Base-by-base conservation (phyloP, 37 sponge, comb jelly and placozoan species). In the Hormiphora californensis region DNA sequence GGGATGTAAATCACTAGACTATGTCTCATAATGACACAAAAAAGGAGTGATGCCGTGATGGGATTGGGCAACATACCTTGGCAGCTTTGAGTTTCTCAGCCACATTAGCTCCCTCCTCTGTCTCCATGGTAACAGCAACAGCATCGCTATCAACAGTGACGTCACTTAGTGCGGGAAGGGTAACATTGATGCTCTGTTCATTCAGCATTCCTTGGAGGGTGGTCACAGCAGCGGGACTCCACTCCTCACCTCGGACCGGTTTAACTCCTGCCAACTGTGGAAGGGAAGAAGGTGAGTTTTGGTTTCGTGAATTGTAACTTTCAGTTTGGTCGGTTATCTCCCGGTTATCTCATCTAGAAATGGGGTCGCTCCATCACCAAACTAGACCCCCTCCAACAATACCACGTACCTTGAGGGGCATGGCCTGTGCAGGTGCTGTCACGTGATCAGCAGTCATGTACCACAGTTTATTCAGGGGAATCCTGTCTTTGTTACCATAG, bases 181-280 rank as follows among this genome's bases (percentile, higher is more conserved):
- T 65, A 36, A 65, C 68, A 5, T 7, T 65, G 38, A 65, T 39
- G 7, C 39, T 35, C 19, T 36, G 39, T 9, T 35, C 36, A 9
- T 27, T 65, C 4, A 65, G 19, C 4, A 17, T 36, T 35, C 15
- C 5, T 36, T 15, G 17, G 5, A 65, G 68, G 37, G 68, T 35
- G 5, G 32, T 28, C 36, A 36, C 35, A 19, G 68, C 35, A 21
- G 38, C 68, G 7, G 36, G 11, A 35, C 21, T 65, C 68, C 68
- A 65, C 19, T 65, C 68, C 39, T 36, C 7, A 3, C 68, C 68
- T 33, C 7, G 7, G 5, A 65, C 37, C 9, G 68, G 68, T 28
- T 65, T 65, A 31, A 65, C 68, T 65, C 68, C 68, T 36, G 31
- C 68, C 36, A 65, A 19, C 68, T 65, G 68, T 5, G 68, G 53